These are phyloP conservation scores for Lithophane semibrunnea DNA, from an alignment of 2,888 invertebrate genomes.

Conservation along the genomic window DNA sequence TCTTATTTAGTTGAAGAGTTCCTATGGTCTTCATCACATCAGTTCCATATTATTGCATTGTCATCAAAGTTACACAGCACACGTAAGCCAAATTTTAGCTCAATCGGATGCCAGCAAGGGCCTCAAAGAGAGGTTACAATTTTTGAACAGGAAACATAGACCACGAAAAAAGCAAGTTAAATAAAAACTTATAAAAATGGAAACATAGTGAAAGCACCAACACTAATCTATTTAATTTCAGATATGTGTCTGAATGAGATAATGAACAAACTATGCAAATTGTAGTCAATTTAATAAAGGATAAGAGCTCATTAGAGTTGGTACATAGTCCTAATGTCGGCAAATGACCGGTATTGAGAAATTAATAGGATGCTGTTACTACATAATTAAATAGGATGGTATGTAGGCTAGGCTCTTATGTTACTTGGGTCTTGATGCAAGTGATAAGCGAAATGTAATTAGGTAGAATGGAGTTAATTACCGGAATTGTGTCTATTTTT, in stretches of 20 bases:
- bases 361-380: constrained; percentile 48
- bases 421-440: background rate
- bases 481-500: background rate
- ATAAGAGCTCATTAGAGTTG: constrained; percentile 36
- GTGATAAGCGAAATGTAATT: constrained; percentile 7
- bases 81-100: no score
- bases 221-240: background rate
- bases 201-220: constrained; percentile 1
- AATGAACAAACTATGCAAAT: constrained; percentile 38
- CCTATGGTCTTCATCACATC: no score
- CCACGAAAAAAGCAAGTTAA: background rate
- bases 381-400: constrained; percentile 21
- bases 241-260: background rate
- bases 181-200: no score
- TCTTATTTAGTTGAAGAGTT: no score
- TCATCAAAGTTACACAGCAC: no score
- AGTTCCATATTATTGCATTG: no score
- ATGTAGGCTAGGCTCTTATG: constrained; percentile 34
- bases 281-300: constrained; percentile 43
- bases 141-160: background rate
- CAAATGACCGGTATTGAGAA: constrained; percentile 48
- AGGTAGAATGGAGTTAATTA: background rate
- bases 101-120: no score
- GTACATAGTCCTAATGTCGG: constrained; percentile 23
- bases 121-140: background rate